Conservation (phyloP, 2,797 vertebrate species). For the Danionella dracula region DNA sequence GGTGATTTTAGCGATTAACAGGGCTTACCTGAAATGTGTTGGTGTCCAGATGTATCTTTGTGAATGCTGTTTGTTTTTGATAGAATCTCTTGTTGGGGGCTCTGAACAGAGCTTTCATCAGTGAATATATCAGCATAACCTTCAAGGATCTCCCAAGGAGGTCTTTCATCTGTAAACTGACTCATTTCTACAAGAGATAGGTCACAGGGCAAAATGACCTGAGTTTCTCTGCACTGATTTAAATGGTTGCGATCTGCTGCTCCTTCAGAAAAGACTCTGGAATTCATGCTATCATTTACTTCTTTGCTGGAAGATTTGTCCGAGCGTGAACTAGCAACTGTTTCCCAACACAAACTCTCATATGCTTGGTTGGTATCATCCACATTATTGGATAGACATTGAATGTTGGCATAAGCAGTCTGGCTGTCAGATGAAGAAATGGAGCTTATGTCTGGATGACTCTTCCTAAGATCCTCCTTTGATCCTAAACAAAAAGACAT, state of each 20-base stretch:
- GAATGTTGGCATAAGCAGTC: not conserved
- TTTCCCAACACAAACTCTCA: conserved; percentile 14
- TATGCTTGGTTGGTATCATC: not conserved
- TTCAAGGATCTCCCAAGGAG: conserved; percentile 54
- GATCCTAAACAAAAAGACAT: not conserved
- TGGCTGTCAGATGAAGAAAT: not conserved
- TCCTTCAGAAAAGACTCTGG: too few species aligned
- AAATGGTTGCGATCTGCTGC: too few species aligned
- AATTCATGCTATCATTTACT: conserved; percentile 38
- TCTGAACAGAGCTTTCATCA: conserved; percentile 13
- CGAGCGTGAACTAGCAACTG: conserved; percentile 13
- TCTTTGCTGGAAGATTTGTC: not conserved
- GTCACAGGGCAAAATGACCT: too few species aligned
- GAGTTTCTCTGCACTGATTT: too few species aligned
- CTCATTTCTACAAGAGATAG: too few species aligned
- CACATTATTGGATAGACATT: not conserved
- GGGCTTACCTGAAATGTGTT: too few species aligned
- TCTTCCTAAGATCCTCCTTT: not conserved
- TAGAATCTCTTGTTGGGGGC: conserved; percentile 24
- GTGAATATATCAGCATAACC: conserved; percentile 3
- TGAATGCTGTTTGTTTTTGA: not conserved
- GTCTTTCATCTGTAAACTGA: conserved; percentile 56
- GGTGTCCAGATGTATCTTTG: not conserved
- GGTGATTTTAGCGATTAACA: too few species aligned
- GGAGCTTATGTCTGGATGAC: not conserved